Percentiles rank a stretch among this genome's conserved stretches.
Conservation (phyloP, 2,113 vertebrate species). For the Campylorhamphus procurvoides region DNA sequence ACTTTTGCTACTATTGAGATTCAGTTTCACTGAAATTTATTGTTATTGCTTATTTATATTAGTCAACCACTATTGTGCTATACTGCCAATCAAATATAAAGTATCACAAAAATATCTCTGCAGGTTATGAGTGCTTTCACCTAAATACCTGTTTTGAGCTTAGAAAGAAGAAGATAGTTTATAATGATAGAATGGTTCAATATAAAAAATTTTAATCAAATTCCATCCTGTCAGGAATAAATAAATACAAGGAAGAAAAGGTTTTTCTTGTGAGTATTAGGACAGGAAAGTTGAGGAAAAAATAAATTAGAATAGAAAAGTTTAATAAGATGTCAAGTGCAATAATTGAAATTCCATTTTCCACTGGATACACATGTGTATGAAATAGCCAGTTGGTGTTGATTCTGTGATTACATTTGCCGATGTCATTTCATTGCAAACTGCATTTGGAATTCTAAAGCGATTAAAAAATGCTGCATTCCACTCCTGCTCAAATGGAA, state of each 20-base stretch:
- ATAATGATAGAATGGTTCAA: background rate
- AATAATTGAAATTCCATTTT: constrained; percentile 24
- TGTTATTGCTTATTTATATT: background rate
- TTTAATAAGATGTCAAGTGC: background rate
- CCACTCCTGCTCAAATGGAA: background rate
- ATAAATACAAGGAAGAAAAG: background rate
- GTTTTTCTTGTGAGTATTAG: background rate
- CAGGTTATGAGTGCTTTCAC: background rate
- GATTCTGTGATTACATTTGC: constrained; percentile 2
- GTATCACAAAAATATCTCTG: background rate
- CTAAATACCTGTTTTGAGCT: background rate
- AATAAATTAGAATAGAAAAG: background rate
- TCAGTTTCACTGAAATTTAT: background rate
- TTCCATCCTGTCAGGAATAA: background rate
- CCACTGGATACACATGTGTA: background rate
- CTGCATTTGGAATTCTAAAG: constrained; percentile 8
- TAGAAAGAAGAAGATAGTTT: background rate
- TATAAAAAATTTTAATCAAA: background rate
- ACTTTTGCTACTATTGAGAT: background rate
- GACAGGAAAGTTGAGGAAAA: background rate
- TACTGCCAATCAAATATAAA: background rate
- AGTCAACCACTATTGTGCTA: background rate
- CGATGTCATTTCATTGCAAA: background rate
- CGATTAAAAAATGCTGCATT: background rate
- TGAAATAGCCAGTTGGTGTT: background rate